These are phyloP conservation scores for Paratrypauchen microcephalus DNA, from an alignment of 2,797 vertebrate species.

Conservation along the genomic window DNA sequence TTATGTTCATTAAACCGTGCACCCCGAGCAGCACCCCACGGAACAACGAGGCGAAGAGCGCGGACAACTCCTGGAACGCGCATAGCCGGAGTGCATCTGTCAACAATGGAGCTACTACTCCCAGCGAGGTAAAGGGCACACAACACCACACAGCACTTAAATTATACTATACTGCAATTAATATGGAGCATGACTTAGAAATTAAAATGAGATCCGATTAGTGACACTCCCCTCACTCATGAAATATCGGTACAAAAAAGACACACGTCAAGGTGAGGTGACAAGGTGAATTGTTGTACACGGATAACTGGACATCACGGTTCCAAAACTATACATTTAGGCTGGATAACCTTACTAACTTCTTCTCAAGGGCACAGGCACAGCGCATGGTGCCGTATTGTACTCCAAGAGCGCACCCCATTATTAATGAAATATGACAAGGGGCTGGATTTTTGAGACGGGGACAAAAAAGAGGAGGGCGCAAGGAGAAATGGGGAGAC, in stretches of 20 bases:
- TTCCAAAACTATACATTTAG: constrained; percentile 56
- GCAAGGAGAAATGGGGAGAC: constrained; percentile 31
- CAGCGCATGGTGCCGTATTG: constrained; percentile 62
- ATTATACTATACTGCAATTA: background rate
- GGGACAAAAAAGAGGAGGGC: constrained; percentile 46
- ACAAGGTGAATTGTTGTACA: constrained; percentile 51
- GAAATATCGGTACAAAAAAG: background rate
- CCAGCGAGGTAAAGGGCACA: constrained; percentile 81
- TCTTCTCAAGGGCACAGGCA: constrained; percentile 74
- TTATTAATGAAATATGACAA: constrained; percentile 79
- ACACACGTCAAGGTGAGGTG: constrained; percentile 44
- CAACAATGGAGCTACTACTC: constrained; percentile 78
- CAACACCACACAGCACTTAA: background rate
- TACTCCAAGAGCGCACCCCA: constrained; percentile 53
- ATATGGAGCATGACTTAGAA: background rate
- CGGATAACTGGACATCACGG: constrained; percentile 25
- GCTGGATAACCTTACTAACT: constrained; percentile 69
- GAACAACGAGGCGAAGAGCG: constrained; percentile 84
- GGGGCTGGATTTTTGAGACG: constrained; percentile 64
- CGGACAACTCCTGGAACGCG: constrained; percentile 75
- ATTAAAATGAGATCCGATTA: background rate
- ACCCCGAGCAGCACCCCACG: constrained; percentile 76
- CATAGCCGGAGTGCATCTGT: constrained; percentile 70
- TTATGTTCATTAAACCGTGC: constrained; percentile 92
- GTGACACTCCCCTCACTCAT: background rate